Evolutionary conservation across 2,797 vertebrate species (phyloP).

Genomic region (Chiloscyllium punctatum): DNA sequence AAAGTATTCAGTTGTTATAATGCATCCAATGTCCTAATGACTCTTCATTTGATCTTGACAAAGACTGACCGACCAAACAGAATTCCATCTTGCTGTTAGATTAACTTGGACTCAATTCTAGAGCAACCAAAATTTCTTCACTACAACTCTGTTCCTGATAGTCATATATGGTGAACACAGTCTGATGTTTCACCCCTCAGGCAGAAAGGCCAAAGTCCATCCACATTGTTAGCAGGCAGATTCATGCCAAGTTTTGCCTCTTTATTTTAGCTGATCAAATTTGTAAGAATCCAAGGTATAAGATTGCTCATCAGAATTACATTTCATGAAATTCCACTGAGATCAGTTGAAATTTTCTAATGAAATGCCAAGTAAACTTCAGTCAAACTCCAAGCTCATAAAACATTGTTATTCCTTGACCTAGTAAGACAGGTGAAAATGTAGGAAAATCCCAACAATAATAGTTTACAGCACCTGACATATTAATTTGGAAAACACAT

Average conservation of each 20-base stretch:
- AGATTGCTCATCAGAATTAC: neutral
- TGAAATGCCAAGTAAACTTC: constrained; percentile 15
- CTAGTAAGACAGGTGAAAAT: neutral
- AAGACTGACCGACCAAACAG: neutral
- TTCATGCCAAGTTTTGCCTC: neutral
- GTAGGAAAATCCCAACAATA: neutral
- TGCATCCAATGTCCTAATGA: neutral
- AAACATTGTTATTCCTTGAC: neutral
- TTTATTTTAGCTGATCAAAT: neutral
- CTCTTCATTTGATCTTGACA: neutral
- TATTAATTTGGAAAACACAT: neutral
- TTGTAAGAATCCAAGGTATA: neutral
- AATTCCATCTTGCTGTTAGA: neutral
- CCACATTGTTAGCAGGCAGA: neutral
- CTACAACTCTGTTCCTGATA: neutral
- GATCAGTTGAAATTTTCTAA: neutral
- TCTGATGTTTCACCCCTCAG: neutral
- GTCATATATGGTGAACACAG: neutral
- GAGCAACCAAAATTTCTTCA: neutral
- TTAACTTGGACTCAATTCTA: too few relatives aligned
- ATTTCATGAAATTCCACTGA: neutral
- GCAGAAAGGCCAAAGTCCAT: neutral
- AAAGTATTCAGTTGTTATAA: neutral
- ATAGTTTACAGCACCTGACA: neutral
- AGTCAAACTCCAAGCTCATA: neutral